A percentile compares a stretch with the other conserved stretches of the same genome.
Conservation (phyloP, 2,113 vertebrate genomes). For the Emberiza fucata region DNA sequence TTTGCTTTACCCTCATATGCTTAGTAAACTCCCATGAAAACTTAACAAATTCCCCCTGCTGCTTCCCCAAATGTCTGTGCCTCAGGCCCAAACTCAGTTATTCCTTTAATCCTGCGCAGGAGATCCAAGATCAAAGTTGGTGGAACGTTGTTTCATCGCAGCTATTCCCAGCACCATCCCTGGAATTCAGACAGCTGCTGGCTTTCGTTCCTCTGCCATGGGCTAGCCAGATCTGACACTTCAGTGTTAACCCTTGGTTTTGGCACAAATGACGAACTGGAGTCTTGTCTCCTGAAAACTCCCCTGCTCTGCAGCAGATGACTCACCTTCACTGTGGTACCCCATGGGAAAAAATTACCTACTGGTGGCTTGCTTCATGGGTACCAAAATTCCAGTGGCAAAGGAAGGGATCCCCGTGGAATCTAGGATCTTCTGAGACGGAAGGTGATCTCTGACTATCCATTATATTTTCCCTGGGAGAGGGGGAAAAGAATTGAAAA, state of each 20-base stretch:
- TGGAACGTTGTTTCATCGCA: neutral
- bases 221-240: constrained; percentile 23
- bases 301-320: neutral
- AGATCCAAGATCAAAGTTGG: constrained; percentile 52
- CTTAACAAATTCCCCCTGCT: neutral
- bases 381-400: neutral
- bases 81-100: constrained; percentile 22
- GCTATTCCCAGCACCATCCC: constrained; percentile 19
- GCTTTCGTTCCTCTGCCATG: constrained; percentile 28
- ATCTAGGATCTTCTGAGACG: neutral
- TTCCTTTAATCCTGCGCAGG: constrained; percentile 10
- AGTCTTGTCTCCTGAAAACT: neutral
- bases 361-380: neutral
- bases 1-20: neutral
- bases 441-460: neutral
- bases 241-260: neutral
- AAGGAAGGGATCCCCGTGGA: neutral
- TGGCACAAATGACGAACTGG: neutral
- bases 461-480: neutral
- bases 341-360: neutral
- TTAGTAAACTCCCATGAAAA: neutral
- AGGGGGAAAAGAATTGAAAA: constrained; percentile 4
- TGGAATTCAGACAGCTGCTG: constrained; percentile 42
- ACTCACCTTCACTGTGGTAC: neutral
- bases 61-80: constrained; percentile 9